Evolutionary conservation across 2,113 vertebrate genomes (phyloP).

Genomic region (Phainopepla nitens): DNA sequence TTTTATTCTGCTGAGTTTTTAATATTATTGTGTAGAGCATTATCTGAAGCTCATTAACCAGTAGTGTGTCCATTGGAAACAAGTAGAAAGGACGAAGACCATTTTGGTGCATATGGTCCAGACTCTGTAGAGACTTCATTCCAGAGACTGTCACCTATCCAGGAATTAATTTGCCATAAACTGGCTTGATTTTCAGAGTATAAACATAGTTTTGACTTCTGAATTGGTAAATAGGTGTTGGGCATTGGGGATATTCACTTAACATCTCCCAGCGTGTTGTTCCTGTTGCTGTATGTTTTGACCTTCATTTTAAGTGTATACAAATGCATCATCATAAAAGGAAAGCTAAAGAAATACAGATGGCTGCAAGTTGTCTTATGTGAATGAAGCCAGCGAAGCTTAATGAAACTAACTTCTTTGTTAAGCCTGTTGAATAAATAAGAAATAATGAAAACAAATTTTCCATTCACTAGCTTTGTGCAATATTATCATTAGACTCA

Average conservation of each 20-base stretch:
- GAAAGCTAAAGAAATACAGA: conserved; percentile 26
- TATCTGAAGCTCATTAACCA: not conserved
- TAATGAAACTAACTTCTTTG: conserved; percentile 52
- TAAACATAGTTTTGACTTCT: not conserved
- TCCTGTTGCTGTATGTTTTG: not conserved
- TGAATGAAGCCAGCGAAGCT: conserved; percentile 41
- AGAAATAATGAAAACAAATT: conserved; percentile 54
- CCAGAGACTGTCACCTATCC: not conserved
- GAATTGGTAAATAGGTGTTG: not conserved
- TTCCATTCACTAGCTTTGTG: conserved; percentile 82
- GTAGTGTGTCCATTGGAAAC: not conserved
- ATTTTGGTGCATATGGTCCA: not conserved
- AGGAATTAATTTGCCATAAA: not conserved
- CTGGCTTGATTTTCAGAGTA: not conserved
- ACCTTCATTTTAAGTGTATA: conserved; percentile 28
- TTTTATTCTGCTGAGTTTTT: not conserved
- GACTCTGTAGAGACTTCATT: not conserved
- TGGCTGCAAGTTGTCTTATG: conserved; percentile 52
- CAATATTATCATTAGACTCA: conserved; percentile 77
- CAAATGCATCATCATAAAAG: not conserved
- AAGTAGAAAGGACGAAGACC: not conserved
- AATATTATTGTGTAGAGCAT: not conserved
- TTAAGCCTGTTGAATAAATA: conserved; percentile 60
- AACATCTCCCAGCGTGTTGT: not conserved
- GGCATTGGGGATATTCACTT: not conserved